Conservation (phyloP, 1,140 invertebrate species). For the Holcopasites calliopsidis region DNA sequence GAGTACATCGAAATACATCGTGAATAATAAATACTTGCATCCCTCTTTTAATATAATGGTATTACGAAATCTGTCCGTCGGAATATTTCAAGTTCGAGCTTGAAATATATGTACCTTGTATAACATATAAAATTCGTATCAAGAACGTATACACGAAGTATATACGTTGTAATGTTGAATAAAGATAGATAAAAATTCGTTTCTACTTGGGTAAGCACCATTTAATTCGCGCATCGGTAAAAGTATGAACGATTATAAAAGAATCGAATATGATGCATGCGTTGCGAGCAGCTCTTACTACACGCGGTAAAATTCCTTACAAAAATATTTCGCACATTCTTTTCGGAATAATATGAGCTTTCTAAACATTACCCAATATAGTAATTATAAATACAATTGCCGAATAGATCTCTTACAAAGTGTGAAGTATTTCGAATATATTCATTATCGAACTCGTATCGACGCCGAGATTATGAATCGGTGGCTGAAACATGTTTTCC, state of each 20-base stretch:
- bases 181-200: slow-evolving; percentile 9
- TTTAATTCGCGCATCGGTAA: slow-evolving; percentile 21
- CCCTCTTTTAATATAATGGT: slow-evolving; percentile 9
- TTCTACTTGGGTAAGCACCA: background rate
- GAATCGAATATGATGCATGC: slow-evolving; percentile 22
- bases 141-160: background rate
- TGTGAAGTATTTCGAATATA: background rate
- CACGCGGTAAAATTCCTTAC: slow-evolving; percentile 29
- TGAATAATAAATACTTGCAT: background rate
- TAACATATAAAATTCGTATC: background rate
- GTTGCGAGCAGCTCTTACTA: slow-evolving; percentile 20
- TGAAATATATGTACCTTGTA: background rate
- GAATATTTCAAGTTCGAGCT: background rate
- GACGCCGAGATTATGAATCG: slow-evolving; percentile 3
- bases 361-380: background rate
- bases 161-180: background rate
- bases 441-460: background rate
- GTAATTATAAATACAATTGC: too few species aligned
- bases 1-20: background rate
- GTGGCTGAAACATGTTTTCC: slow-evolving; percentile 5
- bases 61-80: background rate
- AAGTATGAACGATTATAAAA: slow-evolving; percentile 34
- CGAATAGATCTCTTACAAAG: slow-evolving; percentile 2
- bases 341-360: background rate
- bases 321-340: slow-evolving; percentile 30